phyloP scores from a whole-genome alignment of 2,113 vertebrate genomes.

The Amblyopsis rosae region DNA sequence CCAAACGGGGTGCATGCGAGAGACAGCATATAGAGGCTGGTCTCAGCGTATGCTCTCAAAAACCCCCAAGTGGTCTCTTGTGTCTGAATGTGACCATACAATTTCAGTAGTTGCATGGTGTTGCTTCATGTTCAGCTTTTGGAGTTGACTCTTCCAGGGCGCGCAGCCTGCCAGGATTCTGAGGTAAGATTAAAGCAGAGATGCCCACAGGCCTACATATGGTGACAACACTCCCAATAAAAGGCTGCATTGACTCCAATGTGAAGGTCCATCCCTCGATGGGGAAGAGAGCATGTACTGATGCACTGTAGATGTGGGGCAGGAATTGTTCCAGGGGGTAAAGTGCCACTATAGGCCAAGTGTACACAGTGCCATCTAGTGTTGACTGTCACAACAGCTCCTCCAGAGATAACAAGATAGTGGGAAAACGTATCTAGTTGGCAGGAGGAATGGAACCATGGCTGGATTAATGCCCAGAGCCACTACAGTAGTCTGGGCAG shows the following conservation, averaged over 20 bases:
- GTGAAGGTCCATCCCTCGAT: conserved; percentile 26
- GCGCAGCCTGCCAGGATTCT: conserved; percentile 43
- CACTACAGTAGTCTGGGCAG: too few relatives aligned
- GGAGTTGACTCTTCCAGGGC: conserved; percentile 53
- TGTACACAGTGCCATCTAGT: conserved; percentile 23
- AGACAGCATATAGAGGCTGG: conserved; percentile 23
- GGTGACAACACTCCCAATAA: conserved; percentile 60
- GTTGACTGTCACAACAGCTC: conserved; percentile 38
- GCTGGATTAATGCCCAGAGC: too few relatives aligned
- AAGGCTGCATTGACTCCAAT: conserved; percentile 57
- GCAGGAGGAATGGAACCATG: neutral
- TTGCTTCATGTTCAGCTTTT: conserved; percentile 34
- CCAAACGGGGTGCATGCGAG: conserved; percentile 32
- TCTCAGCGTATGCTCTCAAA: conserved; percentile 28
- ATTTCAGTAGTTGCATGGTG: conserved; percentile 58
- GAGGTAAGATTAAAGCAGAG: conserved; percentile 61
- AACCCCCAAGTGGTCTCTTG: conserved; percentile 38
- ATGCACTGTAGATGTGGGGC: conserved; percentile 28
- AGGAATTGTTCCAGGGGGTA: conserved; percentile 17
- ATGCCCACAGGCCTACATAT: conserved; percentile 48
- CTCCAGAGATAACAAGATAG: conserved; percentile 3
- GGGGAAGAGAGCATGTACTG: conserved; percentile 7
- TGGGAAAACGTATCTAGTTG: neutral
- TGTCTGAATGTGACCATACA: conserved; percentile 42
- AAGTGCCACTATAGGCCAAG: conserved; percentile 27